Conservation (phyloP, 2,113 vertebrate species). For the Prietella phreatophila region DNA sequence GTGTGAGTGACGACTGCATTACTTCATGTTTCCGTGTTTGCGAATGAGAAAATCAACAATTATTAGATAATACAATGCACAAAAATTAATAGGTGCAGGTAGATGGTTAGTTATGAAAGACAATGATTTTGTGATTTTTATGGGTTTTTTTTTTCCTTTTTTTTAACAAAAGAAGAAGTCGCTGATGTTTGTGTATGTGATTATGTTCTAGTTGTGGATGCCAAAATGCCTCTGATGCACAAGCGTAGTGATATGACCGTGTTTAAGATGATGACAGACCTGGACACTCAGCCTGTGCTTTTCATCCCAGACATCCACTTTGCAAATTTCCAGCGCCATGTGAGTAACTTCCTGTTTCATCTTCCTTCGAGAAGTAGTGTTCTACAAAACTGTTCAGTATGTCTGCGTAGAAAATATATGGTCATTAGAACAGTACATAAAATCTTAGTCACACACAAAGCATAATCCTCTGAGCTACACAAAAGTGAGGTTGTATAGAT, state of each 20-base stretch:
- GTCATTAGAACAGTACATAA: neutral
- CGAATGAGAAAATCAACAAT: neutral
- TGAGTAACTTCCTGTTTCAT: constrained; percentile 69
- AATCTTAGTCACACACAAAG: neutral
- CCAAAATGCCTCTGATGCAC: constrained; percentile 86
- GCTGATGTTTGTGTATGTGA: neutral
- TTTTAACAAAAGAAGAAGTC: neutral
- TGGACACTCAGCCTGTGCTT: constrained; percentile 93
- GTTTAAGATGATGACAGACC: constrained; percentile 89
- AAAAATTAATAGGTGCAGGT: neutral
- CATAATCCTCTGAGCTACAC: neutral
- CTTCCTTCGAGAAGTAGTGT: neutral
- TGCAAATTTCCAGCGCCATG: constrained; percentile 89
- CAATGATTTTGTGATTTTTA: neutral
- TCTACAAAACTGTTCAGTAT: neutral
- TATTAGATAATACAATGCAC: neutral
- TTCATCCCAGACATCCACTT: constrained; percentile 97
- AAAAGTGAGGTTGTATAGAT: neutral
- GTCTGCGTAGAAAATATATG: neutral
- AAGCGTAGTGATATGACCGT: constrained; percentile 90
- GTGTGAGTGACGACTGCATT: constrained; percentile 74
- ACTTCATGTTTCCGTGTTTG: neutral
- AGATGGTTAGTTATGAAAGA: neutral
- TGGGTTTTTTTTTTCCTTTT: no score
- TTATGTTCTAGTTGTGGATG: constrained; percentile 75